These are phyloP conservation scores for Leucoma salicis DNA, from an alignment of 2,888 invertebrate species.

Conservation along the genomic window DNA sequence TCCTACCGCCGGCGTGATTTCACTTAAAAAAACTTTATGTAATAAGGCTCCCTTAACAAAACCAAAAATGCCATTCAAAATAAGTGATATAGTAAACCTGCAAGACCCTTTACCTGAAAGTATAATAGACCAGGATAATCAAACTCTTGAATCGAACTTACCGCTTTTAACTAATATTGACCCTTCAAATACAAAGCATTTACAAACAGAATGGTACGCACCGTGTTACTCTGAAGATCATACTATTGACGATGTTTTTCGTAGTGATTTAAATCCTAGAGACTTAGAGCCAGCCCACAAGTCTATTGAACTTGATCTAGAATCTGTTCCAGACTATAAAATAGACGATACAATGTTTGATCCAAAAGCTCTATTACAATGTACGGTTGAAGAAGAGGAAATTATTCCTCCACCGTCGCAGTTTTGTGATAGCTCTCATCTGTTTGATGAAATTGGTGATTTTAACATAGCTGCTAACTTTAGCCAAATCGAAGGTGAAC, in stretches of 20 bases:
- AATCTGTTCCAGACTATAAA: constrained; percentile 28
- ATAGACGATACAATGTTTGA: constrained; percentile 59
- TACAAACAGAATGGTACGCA: neutral
- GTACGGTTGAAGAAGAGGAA: constrained; percentile 33
- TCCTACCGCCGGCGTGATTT: constrained; percentile 2
- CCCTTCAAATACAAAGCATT: neutral
- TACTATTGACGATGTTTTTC: constrained; percentile 1
- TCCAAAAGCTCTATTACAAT: constrained; percentile 61
- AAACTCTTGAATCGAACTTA: constrained; percentile 1
- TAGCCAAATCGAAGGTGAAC: neutral
- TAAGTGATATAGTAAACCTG: constrained; percentile 53
- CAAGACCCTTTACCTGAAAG: constrained; percentile 38
- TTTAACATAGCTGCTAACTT: neutral
- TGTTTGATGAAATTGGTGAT: neutral
- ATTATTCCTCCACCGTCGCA: constrained; percentile 60
- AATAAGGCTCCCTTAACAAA: constrained; percentile 19
- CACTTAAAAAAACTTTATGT: constrained; percentile 8
- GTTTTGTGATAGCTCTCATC: constrained; percentile 42
- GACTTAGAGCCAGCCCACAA: constrained; percentile 18
- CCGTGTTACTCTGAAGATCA: neutral
- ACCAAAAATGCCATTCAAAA: constrained; percentile 55
- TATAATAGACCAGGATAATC: constrained; percentile 21
- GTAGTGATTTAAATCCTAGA: constrained; percentile 3
- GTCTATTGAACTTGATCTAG: constrained; percentile 12
- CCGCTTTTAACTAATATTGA: neutral